phyloP scores from a whole-genome alignment of 2,888 invertebrate genomes.

The Himalopsyche anomala region DNA sequence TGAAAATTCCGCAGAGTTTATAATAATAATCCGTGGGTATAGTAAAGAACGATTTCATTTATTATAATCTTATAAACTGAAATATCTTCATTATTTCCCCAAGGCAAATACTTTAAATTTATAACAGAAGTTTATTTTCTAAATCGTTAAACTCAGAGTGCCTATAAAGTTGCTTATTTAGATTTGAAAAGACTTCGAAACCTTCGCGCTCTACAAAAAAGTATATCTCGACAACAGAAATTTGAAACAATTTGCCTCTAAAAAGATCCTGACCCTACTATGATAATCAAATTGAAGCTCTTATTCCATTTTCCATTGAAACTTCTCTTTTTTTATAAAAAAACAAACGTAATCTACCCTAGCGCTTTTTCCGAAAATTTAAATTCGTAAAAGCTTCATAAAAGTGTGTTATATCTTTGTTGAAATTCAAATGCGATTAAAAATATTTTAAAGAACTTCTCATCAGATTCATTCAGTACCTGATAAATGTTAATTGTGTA shows the following conservation, averaged over 20 bases:
- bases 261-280: slow-evolving; percentile 18
- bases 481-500: too few species aligned
- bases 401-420: background rate
- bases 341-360: slow-evolving; percentile 22
- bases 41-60: too few species aligned
- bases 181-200: background rate
- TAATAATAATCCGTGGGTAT: too few species aligned
- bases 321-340: background rate
- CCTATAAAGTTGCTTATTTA: slow-evolving; percentile 14
- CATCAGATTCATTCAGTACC: background rate
- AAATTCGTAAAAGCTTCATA: background rate
- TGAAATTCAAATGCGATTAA: background rate
- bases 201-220: background rate
- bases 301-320: slow-evolving; percentile 12
- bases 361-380: background rate
- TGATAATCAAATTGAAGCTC: slow-evolving; percentile 18
- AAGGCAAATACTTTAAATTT: background rate
- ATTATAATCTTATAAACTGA: too few species aligned
- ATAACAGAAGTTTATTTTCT: background rate
- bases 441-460: background rate
- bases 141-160: background rate
- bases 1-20: too few species aligned
- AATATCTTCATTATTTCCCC: too few species aligned
- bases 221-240: background rate
- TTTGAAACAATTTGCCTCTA: background rate